Percentiles rank a stretch among this genome's conserved stretches.
These are phyloP conservation scores for Drosophila villosipedis DNA, from an alignment of 2,888 invertebrate species.

Conservation along the genomic window DNA sequence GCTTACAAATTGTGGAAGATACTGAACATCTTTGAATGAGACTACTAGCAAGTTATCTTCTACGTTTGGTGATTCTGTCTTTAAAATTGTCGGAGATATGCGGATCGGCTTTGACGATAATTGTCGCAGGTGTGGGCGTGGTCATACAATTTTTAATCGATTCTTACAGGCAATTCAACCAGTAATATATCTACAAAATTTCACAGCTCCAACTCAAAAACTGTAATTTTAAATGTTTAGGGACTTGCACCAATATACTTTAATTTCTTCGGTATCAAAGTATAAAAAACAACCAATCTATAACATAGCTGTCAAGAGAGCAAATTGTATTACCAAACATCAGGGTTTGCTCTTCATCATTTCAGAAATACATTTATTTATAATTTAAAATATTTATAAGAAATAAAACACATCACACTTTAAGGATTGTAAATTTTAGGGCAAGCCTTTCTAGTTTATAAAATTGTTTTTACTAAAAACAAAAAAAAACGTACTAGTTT, in stretches of 20 bases:
- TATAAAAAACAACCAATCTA: not conserved
- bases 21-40: no score
- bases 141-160: not conserved
- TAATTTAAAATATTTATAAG: not conserved
- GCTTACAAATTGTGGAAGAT: no score
- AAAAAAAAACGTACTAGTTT: not conserved
- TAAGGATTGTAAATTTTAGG: not conserved
- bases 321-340: not conserved
- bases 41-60: no score
- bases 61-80: not conserved
- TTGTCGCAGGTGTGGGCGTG: not conserved
- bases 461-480: rapidly evolving
- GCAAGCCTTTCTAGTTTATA: not conserved
- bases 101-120: not conserved
- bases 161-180: not conserved
- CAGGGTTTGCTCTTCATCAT: not conserved
- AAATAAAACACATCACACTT: not conserved
- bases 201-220: rapidly evolving
- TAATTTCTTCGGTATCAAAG: not conserved
- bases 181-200: no score
- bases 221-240: no score
- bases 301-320: no score
- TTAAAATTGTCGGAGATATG: not conserved
- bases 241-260: not conserved
- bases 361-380: not conserved